phyloP scores from a whole-genome alignment of 2,113 vertebrate species.

The Platysternon megacephalum region DNA sequence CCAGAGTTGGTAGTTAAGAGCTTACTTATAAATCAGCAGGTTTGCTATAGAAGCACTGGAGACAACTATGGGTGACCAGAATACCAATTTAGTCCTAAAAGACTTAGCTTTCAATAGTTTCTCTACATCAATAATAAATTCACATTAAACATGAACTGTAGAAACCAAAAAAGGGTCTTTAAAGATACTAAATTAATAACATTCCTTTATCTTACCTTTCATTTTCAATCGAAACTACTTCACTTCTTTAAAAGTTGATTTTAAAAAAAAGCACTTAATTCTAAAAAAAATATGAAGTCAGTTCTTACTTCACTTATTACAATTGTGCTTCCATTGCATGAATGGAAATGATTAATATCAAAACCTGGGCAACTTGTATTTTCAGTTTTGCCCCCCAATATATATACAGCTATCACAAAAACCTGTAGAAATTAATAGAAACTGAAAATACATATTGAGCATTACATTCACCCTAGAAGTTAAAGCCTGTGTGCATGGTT shows the following conservation, averaged over 20 bases:
- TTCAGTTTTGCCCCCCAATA: background rate
- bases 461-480: background rate
- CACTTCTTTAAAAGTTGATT: too few relatives aligned
- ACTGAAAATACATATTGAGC: background rate
- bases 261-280: too few relatives aligned
- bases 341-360: background rate
- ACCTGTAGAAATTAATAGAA: background rate
- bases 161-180: background rate
- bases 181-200: background rate
- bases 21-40: constrained; percentile 37
- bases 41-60: background rate
- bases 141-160: too few relatives aligned
- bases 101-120: background rate
- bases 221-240: too few relatives aligned
- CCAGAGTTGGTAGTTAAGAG: background rate
- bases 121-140: too few relatives aligned
- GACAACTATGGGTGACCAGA: background rate
- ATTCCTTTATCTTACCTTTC: background rate
- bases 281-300: too few relatives aligned
- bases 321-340: background rate
- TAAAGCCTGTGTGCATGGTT: background rate
- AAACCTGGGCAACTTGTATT: background rate
- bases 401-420: background rate
- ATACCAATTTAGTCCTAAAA: background rate
- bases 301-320: background rate